Percentiles rank a stretch among this genome's conserved stretches.
Conservation (phyloP, 1,140 invertebrate species). For the Pristionchus pacificus region DNA sequence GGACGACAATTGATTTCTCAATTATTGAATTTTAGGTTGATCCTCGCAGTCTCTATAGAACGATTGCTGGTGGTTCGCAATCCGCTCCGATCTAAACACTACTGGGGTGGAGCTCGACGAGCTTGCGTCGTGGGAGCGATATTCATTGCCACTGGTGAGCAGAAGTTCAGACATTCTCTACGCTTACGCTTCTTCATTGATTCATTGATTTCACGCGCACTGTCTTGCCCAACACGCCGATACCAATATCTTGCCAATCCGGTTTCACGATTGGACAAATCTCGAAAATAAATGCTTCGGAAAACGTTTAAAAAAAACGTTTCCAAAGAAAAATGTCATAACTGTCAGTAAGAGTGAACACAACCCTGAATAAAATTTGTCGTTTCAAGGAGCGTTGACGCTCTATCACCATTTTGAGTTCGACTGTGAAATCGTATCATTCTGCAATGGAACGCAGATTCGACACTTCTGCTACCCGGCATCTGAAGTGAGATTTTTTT, state of each 20-base stretch:
- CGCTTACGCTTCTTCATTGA: too few relatives aligned
- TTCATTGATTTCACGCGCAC: too few relatives aligned
- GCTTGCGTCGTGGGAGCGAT: constrained; percentile 39
- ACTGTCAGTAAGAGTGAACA: constrained; percentile 6
- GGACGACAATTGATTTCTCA: constrained; percentile 9
- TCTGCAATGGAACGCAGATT: constrained; percentile 54
- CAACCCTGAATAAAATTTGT: not conserved
- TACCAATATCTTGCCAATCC: too few relatives aligned
- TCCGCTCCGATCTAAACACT: constrained; percentile 50
- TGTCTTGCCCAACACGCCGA: too few relatives aligned
- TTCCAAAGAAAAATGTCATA: constrained; percentile 26
- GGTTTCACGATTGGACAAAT: too few relatives aligned
- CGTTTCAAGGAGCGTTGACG: constrained; percentile 45
- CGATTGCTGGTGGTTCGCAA: constrained; percentile 46
- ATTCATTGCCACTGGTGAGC: constrained; percentile 44
- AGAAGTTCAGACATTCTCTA: constrained; percentile 24
- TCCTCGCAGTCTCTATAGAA: constrained; percentile 57
- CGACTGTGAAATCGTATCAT: constrained; percentile 49
- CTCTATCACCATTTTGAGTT: constrained; percentile 57
- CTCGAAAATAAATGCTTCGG: too few relatives aligned
- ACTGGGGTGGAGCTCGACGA: constrained; percentile 45
- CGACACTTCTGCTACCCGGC: constrained; percentile 50
- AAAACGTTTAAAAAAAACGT: constrained; percentile 1
- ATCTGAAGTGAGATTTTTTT: not conserved
- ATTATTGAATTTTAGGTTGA: constrained; percentile 42